Evolutionary conservation across 2,797 vertebrate genomes (phyloP), one percentile per base, ranked within the genome.

Genomic region (Anabacerthia variegaticeps): DNA sequence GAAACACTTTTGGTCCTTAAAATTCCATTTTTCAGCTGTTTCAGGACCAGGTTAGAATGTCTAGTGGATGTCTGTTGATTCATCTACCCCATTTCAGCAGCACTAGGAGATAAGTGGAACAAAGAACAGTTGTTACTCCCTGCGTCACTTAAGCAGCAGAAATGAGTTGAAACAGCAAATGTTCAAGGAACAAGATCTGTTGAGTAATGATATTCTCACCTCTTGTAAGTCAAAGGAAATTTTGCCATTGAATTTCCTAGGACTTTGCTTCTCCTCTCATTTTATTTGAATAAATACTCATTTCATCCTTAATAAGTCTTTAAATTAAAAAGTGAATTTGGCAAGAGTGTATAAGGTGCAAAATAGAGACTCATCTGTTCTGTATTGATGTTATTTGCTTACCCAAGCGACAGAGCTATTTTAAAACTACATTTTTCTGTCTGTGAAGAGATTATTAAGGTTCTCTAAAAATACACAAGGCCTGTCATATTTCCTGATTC

Each of bases 381-480:
- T 88, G 17, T 76, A 88, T 30, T 93, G 87, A 86, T 93, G 48
- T 72, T 92, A 65, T 81, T 91, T 94, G 8, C 82, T 88, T 94
- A 37, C 67, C 85, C 65, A 97, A 95, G 96, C 59, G 96, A 84
- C 67, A 88, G 36, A 94, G 80, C 69, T 97, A 96, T 96, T 96
- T 94, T 95, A 95, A 96, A 92, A 75, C 18, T 66, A 32, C 39
- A 71, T 77, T 83, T 93, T 66, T 93, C 65, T 67, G 88, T 85
- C 85, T 96, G 85, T 63, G 27, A 93, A 78, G 54, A 68, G 44
- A 88, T 93, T 95, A 91, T 88, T 93, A 92, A 67, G 49, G 24
- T 89, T 87, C 34, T 85, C 83, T 89, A 92, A 94, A 94, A 94
- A 97, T 92, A 92, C 0, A 0, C 39, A 76, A 41, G 22, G 16